A percentile compares a stretch with the other conserved stretches of the same genome.
Evolutionary conservation across 2,797 vertebrate species (phyloP).

Genomic region (Muscicapa comitata): DNA sequence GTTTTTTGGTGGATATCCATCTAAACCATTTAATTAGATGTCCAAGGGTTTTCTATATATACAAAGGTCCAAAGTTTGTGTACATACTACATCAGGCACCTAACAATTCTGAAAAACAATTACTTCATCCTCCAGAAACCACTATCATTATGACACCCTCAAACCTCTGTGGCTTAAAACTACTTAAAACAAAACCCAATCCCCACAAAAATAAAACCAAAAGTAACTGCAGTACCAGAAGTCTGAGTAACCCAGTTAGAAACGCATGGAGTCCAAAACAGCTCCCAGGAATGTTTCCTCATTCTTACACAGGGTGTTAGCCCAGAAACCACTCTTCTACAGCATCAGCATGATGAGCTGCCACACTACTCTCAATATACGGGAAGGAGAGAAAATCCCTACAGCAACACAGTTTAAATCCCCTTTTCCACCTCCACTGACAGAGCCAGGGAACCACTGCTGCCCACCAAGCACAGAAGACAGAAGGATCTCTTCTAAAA

Average conservation of each 20-base stretch:
- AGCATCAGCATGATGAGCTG: fast-evolving
- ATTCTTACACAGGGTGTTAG: background rate
- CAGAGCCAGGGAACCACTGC: background rate
- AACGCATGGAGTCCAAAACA: background rate
- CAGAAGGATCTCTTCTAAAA: background rate
- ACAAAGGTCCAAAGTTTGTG: background rate
- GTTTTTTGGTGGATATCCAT: background rate
- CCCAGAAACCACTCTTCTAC: background rate
- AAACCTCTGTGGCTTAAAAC: background rate
- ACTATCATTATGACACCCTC: background rate
- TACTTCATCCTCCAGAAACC: background rate
- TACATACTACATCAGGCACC: background rate
- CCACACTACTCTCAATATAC: fast-evolving
- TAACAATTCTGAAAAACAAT: background rate
- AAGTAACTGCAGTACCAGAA: background rate
- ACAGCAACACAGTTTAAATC: background rate
- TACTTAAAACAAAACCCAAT: background rate
- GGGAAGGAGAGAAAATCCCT: background rate
- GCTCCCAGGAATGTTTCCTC: background rate
- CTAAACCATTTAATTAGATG: background rate
- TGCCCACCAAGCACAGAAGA: background rate
- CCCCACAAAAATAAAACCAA: background rate
- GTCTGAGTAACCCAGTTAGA: background rate
- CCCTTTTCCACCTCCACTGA: background rate
- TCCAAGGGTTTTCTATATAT: background rate